Evolutionary conservation across 2,797 vertebrate genomes (phyloP).

Genomic region (Setipinna tenuifilis): DNA sequence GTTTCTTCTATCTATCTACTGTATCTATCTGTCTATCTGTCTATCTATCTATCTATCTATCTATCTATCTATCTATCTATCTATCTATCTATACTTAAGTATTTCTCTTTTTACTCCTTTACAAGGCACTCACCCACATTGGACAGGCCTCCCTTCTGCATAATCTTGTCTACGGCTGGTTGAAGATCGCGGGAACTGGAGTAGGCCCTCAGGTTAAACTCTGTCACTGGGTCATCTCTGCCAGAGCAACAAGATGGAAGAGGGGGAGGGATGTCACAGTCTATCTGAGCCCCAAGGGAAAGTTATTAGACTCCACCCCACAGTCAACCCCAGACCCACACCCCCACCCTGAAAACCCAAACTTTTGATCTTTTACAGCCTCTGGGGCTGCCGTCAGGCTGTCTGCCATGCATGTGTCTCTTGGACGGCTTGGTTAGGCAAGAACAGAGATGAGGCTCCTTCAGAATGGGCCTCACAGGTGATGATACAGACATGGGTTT

Average conservation of each 20-base stretch:
- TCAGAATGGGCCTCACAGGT: not conserved
- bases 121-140: constrained; percentile 87
- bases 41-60: not conserved
- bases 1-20: not conserved
- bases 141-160: constrained; percentile 91
- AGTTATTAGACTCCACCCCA: not conserved
- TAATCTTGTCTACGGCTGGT: constrained; percentile 86
- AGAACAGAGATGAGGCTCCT: not conserved
- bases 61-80: not conserved
- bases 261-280: not conserved
- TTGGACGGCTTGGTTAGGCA: not conserved
- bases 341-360: not conserved
- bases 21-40: not conserved
- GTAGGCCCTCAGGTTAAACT: constrained; percentile 87
- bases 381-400: constrained; percentile 1
- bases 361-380: constrained; percentile 19
- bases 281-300: not conserved
- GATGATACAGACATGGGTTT: not conserved
- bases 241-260: not conserved
- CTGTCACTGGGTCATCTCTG: constrained; percentile 89
- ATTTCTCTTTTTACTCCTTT: constrained; percentile 17
- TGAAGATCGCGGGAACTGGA: constrained; percentile 85
- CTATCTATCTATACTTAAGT: not conserved
- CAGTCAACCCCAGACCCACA: not conserved
- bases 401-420: not conserved